These are phyloP conservation scores for Engystomops pustulosus DNA, from an alignment of 2,113 vertebrate genomes.

Conservation along the genomic window DNA sequence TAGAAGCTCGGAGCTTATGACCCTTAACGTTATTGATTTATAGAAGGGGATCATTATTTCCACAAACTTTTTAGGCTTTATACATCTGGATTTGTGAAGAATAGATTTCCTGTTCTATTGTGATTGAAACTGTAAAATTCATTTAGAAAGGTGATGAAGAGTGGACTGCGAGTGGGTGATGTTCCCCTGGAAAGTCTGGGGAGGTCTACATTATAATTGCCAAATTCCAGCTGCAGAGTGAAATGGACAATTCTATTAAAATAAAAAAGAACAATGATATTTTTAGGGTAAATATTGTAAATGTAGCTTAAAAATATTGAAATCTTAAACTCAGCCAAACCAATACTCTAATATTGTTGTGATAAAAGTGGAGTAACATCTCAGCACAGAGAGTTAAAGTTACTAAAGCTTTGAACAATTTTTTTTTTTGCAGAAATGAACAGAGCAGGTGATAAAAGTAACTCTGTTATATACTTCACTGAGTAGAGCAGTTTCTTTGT, in stretches of 20 bases:
- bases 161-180: constrained; percentile 14
- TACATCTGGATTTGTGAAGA: constrained; percentile 56
- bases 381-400: no score
- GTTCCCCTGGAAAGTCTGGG: constrained; percentile 25
- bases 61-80: constrained; percentile 16
- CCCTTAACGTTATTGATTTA: constrained; percentile 49
- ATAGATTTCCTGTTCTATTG: constrained; percentile 35
- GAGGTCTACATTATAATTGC: background rate
- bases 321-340: background rate
- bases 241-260: background rate
- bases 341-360: no score
- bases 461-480: no score
- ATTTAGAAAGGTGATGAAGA: constrained; percentile 42
- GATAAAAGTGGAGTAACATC: no score
- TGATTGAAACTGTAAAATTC: constrained; percentile 36
- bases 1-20: background rate
- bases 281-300: background rate
- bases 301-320: background rate
- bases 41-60: constrained; percentile 51
- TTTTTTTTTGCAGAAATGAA: no score
- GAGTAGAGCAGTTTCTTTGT: no score
- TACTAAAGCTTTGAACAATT: no score
- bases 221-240: background rate
- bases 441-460: no score
- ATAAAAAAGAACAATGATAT: background rate